Conservation (phyloP, 2,797 vertebrate genomes). For the Muscicapa striata region DNA sequence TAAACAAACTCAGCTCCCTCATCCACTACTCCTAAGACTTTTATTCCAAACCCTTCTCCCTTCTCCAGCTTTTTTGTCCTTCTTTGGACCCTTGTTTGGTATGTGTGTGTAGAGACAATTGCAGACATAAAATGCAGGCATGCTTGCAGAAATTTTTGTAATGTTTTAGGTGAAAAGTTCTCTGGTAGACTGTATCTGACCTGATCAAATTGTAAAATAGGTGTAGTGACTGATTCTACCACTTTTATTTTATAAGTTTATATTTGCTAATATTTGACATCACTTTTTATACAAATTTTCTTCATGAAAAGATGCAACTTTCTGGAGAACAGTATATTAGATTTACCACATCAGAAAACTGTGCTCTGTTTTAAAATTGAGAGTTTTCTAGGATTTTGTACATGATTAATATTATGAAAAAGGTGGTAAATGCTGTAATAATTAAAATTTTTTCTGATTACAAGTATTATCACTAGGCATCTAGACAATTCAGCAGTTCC, state of each 20-base stretch:
- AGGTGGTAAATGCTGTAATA: not conserved
- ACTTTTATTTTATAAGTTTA: not conserved
- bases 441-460: not conserved
- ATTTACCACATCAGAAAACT: not conserved
- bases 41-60: not conserved
- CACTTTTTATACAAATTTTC: not conserved
- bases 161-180: not conserved
- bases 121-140: fast-evolving
- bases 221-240: not conserved
- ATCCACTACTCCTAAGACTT: not conserved
- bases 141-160: not conserved
- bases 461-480: not conserved
- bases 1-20: not conserved
- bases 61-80: not conserved
- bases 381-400: not conserved
- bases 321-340: not conserved
- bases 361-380: not conserved
- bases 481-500: not conserved
- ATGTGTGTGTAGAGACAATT: not conserved
- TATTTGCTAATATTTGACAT: not conserved
- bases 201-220: not conserved
- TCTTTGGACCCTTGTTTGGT: not conserved
- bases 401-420: not conserved
- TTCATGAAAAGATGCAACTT: not conserved
- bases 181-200: not conserved